Base-by-base conservation (phyloP, 2,113 vertebrate genomes). In the Ursus arctos region DNA sequence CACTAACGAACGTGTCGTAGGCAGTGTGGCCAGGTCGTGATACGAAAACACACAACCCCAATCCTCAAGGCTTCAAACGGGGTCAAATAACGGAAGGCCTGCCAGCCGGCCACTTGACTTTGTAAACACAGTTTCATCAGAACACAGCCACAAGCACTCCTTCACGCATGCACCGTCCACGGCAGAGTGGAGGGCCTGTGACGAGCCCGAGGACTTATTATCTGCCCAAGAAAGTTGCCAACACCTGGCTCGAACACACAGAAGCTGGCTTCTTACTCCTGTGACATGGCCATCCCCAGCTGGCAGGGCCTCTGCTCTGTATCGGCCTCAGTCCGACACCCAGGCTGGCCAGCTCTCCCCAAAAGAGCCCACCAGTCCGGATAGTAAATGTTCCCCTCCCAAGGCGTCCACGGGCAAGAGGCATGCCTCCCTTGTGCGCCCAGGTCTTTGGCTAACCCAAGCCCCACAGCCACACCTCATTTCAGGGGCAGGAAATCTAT, bases 1-100 rank as follows among this genome's bases (percentile, higher is more conserved):
- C 51, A 2, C 74, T 5, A 11, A 16, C 2, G n/a, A n/a, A 55
- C 0, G 1, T 22, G 53, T 1, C 1, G 0, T 1, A 11, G 43
- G 49, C 61, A 12, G n/a, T 0, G 5, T 6, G 76, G n/a, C 72
- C 22, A 13, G 49, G 31, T 79, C 81, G 24, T 0, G 28, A 33
- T 43, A 22, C 19, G 19, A 92, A 81, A 83, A 83, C 31, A 31
- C 57, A 57, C 65, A 43, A 40, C 28, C 19, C 10, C 5, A 9
- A 1, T 21, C 28, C 86, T 74, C 57, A 33, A 59, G 91, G 12
- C 57, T 94, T 84, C 77, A 10, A 31, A 19, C 0, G 1, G 16
- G 31, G 51, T 31, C 18, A 22, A 21, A 24, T 7, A 33, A 40
- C 24, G 22, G 16, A 6, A 4, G 9, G 47, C 14, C 76, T 57